Base-by-base conservation (phyloP, 1,140 invertebrate species). In the Drosophila bocqueti region DNA sequence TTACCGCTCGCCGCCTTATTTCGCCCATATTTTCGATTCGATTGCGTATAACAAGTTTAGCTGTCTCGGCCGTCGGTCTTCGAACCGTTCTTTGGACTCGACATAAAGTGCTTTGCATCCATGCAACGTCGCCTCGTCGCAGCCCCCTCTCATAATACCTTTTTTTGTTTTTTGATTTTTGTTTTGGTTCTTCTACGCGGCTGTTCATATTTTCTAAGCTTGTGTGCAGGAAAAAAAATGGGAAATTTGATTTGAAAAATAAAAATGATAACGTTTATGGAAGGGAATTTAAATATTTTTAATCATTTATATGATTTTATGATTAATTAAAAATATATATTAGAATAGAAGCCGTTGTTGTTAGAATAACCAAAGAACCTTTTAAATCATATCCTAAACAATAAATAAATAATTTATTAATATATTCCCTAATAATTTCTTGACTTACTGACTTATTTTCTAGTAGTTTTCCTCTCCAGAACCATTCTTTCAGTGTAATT, bases 31-130 rank as follows among this genome's bases (percentile, higher is more conserved):
- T 87, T 86, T 90, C 75, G 74, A 79, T 90, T 89, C 78, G 85
- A 89, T 89, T 90, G 84, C 85, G 85, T 89, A 89, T 89, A 89
- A 89, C 84, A 89, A 89, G 85, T 89, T 89, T 89, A 81, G 74
- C 74, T 76, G 81, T 59, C 60, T 57, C 46, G 66, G 21, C 50
- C 52, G 68, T 18, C 21, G 52, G 52, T 67, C 49, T 55, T 52
- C 29, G 52, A 75, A 50, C 75, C 57, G 85, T 73, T 81, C 69
- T 89, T 55, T 83, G 54, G 65, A 63, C 62, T 81, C 81, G 21
- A 50, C 76, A 87, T 66, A 89, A 78, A 81, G 84, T 89, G 85
- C 81, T 89, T 89, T 78, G 81, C 84, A 89, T 83, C 84, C 83
- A 89, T 81, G 77, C 81, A 80, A 77, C 79, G 76, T 80, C 18